A percentile compares a stretch with the other conserved stretches of the same genome.
These are phyloP conservation scores for Dendroctonus valens DNA, from an alignment of 1,140 invertebrate genomes.

Conservation along the genomic window DNA sequence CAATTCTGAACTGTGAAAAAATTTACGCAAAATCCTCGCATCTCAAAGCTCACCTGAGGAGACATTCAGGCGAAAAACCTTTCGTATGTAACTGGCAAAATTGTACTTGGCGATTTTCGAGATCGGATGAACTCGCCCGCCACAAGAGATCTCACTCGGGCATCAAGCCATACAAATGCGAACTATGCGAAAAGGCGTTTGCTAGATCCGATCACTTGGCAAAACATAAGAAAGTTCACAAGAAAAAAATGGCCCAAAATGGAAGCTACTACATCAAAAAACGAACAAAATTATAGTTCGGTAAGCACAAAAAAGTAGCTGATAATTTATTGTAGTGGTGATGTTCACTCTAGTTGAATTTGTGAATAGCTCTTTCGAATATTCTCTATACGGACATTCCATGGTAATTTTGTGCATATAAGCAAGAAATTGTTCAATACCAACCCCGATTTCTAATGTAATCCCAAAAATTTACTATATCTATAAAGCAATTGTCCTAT, in stretches of 20 bases:
- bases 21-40: slow-evolving; percentile 92
- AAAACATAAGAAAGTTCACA: slow-evolving; percentile 86
- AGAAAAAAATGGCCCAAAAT: slow-evolving; percentile 55
- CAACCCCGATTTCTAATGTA: too few species aligned
- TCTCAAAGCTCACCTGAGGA: slow-evolving; percentile 87
- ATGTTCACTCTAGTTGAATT: too few species aligned
- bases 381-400: too few species aligned
- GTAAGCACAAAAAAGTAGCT: too few species aligned
- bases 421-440: too few species aligned
- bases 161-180: slow-evolving; percentile 83
- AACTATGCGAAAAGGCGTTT: slow-evolving; percentile 81
- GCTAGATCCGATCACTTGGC: slow-evolving; percentile 86
- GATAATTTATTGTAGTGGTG: too few species aligned
- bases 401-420: too few species aligned
- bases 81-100: slow-evolving; percentile 86
- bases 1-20: slow-evolving; percentile 62
- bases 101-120: slow-evolving; percentile 92
- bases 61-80: slow-evolving; percentile 94
- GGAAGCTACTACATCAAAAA: slow-evolving; percentile 47
- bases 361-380: too few species aligned
- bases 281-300: slow-evolving; percentile 21
- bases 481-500: too few species aligned
- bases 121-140: slow-evolving; percentile 88
- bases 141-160: slow-evolving; percentile 80
- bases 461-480: too few species aligned